These are phyloP conservation scores for Euschistus heros DNA, from an alignment of 1,140 invertebrate genomes.

Conservation along the genomic window DNA sequence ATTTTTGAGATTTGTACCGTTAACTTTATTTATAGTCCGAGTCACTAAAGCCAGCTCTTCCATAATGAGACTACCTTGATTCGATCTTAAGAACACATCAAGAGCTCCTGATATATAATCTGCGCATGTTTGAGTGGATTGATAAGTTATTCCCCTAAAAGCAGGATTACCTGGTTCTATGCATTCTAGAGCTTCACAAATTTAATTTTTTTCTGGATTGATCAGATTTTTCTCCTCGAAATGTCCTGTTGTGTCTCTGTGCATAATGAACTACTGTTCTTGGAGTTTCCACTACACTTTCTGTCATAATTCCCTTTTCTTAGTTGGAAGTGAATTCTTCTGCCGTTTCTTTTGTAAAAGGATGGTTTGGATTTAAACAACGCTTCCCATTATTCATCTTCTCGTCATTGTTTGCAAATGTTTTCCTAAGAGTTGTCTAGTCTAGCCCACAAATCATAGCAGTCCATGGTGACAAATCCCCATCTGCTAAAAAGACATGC, in stretches of 20 bases:
- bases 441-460: not conserved
- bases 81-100: too few relatives aligned
- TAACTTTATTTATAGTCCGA: too few relatives aligned
- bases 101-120: too few relatives aligned
- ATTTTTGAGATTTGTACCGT: too few relatives aligned
- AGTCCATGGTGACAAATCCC: not conserved
- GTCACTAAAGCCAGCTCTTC: too few relatives aligned
- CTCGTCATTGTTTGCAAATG: not conserved
- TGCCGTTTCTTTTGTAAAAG: not conserved
- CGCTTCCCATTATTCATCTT: not conserved
- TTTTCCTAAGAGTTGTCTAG: not conserved
- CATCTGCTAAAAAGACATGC: not conserved
- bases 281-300: not conserved
- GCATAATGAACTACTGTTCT: slow-evolving; percentile 1
- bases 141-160: not conserved
- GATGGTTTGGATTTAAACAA: not conserved
- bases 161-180: not conserved
- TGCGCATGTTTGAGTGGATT: too few relatives aligned
- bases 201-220: not conserved
- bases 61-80: too few relatives aligned
- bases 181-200: not conserved
- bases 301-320: not conserved
- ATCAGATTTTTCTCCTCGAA: not conserved
- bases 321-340: slow-evolving; percentile 1
- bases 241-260: not conserved